Percentiles rank a stretch among this genome's conserved stretches.
Conservation (phyloP, 1,140 invertebrate genomes). For the Penaeus japonicus region DNA sequence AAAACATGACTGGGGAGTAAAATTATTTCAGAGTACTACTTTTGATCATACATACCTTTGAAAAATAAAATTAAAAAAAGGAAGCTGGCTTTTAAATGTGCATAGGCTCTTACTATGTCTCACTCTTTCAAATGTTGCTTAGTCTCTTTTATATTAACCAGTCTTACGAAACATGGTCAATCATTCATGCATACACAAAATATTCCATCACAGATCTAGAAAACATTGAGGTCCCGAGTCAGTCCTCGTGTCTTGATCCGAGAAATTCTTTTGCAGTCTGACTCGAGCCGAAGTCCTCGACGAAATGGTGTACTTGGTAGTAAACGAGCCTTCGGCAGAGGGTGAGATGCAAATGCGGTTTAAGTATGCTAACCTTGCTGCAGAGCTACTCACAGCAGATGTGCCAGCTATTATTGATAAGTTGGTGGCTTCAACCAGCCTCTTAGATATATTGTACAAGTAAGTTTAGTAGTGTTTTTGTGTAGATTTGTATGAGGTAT, state of each 20-base stretch:
- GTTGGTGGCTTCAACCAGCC: conserved; percentile 77
- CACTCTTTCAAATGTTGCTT: too few species aligned
- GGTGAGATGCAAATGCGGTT: conserved; percentile 80
- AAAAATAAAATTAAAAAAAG: too few species aligned
- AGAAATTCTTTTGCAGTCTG: conserved; percentile 72
- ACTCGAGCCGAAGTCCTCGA: conserved; percentile 82
- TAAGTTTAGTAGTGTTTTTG: conserved; percentile 8
- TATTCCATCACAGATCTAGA: not conserved
- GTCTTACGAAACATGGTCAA: too few species aligned
- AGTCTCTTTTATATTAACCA: too few species aligned
- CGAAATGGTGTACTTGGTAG: conserved; percentile 85
- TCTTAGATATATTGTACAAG: conserved; percentile 82
- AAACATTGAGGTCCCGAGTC: conserved; percentile 2
- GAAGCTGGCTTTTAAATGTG: too few species aligned
- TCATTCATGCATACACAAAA: too few species aligned
- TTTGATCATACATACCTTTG: too few species aligned
- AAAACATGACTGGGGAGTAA: too few species aligned
- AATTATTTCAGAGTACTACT: too few species aligned
- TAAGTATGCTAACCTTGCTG: conserved; percentile 91
- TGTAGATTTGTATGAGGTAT: not conserved
- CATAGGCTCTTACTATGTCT: too few species aligned
- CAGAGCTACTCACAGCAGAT: conserved; percentile 91
- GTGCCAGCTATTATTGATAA: conserved; percentile 85
- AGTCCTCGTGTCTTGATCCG: conserved; percentile 25
- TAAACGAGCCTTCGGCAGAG: conserved; percentile 81